Evolutionary conservation across 2,797 vertebrate genomes (phyloP).

Genomic region (Micropoecilia bifurca): DNA sequence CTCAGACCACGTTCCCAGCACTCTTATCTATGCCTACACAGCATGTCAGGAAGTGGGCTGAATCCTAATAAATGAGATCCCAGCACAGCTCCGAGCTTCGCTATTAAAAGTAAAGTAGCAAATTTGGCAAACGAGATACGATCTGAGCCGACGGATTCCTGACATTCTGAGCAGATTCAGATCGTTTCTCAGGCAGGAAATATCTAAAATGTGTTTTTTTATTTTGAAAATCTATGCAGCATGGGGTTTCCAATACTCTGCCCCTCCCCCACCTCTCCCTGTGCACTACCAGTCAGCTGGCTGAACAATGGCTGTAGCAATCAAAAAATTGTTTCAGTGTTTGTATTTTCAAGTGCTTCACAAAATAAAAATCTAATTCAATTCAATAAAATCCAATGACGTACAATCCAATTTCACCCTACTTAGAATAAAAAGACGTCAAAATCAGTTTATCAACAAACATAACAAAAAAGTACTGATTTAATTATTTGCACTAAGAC

Average conservation of each 20-base stretch:
- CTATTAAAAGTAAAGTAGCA: conserved; percentile 38
- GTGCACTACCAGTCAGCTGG: background rate
- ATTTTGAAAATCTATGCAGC: background rate
- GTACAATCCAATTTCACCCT: background rate
- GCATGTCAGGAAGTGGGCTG: conserved; percentile 59
- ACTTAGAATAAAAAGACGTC: background rate
- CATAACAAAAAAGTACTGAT: background rate
- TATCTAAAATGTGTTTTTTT: conserved; percentile 11
- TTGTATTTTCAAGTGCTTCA: background rate
- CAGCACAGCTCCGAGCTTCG: conserved; percentile 35
- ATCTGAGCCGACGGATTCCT: conserved; percentile 18
- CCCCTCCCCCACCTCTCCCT: background rate
- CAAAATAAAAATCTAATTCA: background rate
- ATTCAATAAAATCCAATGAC: background rate
- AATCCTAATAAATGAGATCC: conserved; percentile 66
- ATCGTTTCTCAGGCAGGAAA: conserved; percentile 36
- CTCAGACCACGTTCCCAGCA: conserved; percentile 53
- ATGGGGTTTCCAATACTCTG: background rate
- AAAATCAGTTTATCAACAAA: background rate
- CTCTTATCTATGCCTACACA: conserved; percentile 67
- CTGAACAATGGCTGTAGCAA: background rate
- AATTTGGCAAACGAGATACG: conserved; percentile 50
- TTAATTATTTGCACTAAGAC: background rate
- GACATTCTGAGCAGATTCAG: conserved; percentile 17
- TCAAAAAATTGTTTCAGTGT: background rate